Percentiles rank a stretch among this genome's conserved stretches.
Evolutionary conservation across 37 sponge, comb jelly and placozoan genomes (phyloP).

Genomic region (Petrosia ficiformis): DNA sequence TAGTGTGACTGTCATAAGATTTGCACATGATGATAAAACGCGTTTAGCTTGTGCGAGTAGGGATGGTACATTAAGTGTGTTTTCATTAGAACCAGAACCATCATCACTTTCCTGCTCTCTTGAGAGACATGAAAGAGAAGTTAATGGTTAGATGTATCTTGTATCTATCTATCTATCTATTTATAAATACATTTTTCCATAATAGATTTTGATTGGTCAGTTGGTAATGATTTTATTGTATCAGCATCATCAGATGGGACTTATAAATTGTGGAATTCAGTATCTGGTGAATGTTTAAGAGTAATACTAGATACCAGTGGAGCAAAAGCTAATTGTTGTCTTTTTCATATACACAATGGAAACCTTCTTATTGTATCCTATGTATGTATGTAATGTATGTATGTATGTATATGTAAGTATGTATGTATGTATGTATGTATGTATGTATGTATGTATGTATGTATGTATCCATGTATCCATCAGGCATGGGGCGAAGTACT

Average conservation of each 20-base stretch:
- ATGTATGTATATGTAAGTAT: too few relatives aligned
- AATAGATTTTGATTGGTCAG: constrained; percentile 88
- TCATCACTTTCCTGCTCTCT: constrained; percentile 64
- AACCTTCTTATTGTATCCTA: constrained; percentile 69
- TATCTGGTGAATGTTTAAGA: constrained; percentile 64
- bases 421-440: neutral
- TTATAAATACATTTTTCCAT: neutral
- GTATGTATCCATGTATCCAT: too few relatives aligned
- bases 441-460: neutral
- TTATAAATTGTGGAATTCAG: constrained; percentile 74
- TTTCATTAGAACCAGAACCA: constrained; percentile 56
- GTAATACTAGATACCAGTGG: constrained; percentile 55
- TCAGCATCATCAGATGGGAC: constrained; percentile 86
- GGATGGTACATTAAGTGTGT: constrained; percentile 84
- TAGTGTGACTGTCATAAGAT: constrained; percentile 61
- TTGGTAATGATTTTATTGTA: constrained; percentile 73
- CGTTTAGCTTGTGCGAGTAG: constrained; percentile 69
- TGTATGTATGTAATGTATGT: neutral
- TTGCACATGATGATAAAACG: constrained; percentile 80
- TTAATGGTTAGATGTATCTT: constrained; percentile 63
- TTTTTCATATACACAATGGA: constrained; percentile 60
- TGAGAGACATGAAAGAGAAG: constrained; percentile 64
- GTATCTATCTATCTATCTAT: neutral
- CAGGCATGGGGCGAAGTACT: too few relatives aligned
- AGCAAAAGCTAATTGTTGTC: constrained; percentile 39